phyloP scores from a whole-genome alignment of 2,797 vertebrate genomes.

The Mus minutoides region DNA sequence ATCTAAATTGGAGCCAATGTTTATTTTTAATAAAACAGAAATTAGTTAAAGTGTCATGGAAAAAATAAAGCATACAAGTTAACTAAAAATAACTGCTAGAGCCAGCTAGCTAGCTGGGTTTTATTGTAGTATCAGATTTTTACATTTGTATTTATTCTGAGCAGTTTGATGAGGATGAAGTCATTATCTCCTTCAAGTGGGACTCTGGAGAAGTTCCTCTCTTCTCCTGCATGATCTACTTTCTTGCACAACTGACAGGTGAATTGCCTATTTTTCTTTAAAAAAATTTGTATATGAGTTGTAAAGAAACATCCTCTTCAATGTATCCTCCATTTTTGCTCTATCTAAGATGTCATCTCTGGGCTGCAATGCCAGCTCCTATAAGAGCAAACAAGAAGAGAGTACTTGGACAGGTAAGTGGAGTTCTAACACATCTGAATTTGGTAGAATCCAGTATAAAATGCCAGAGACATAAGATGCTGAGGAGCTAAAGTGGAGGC shows the following conservation, averaged over 20 bases:
- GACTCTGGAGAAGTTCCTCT: background rate
- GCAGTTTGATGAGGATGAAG: background rate
- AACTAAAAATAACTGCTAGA: background rate
- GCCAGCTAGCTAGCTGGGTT: background rate
- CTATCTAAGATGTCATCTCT: slow-evolving; percentile 98
- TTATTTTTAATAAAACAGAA: background rate
- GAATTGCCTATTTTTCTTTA: background rate
- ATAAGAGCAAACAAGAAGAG: background rate
- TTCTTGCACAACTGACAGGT: background rate
- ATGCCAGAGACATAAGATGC: slow-evolving; percentile 43
- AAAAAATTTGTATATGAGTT: background rate
- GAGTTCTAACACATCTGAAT: background rate
- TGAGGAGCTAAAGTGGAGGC: background rate
- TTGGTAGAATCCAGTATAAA: slow-evolving; percentile 53
- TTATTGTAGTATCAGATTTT: background rate
- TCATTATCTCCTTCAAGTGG: background rate
- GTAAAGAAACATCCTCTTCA: slow-evolving; percentile 98
- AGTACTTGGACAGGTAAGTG: background rate
- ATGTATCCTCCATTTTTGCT: slow-evolving; percentile 97
- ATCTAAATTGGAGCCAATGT: background rate
- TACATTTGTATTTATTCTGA: background rate
- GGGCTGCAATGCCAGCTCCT: slow-evolving; percentile 97
- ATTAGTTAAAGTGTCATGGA: background rate
- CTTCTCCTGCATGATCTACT: background rate
- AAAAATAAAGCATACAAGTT: background rate